Evolutionary conservation across 1,140 invertebrate species (phyloP).

Genomic region (Drosophila kanapiae): DNA sequence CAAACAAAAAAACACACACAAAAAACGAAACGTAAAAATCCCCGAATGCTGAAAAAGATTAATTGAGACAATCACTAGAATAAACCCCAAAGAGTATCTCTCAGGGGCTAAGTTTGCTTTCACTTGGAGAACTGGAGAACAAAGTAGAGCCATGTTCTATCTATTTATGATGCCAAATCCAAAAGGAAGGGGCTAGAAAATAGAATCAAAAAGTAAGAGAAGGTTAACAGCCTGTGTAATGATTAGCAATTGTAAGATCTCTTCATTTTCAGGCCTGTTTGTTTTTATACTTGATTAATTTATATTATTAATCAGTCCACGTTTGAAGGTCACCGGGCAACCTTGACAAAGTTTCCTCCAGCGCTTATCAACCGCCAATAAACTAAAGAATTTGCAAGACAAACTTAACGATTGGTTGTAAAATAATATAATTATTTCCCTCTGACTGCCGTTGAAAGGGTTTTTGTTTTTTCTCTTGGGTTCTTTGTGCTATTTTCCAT

Average conservation of each 20-base stretch:
- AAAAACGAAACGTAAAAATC: constrained; percentile 20
- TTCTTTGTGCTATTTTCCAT: background rate
- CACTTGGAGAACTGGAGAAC: background rate
- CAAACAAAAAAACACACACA: background rate
- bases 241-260: background rate
- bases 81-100: background rate
- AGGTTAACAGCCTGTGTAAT: background rate
- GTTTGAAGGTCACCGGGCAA: constrained; percentile 26
- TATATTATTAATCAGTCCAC: constrained; percentile 6
- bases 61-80: constrained; percentile 19
- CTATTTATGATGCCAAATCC: background rate
- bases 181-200: background rate
- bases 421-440: background rate
- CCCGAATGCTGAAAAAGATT: constrained; percentile 28
- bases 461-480: background rate
- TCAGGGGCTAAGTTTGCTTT: constrained; percentile 20
- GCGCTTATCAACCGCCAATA: constrained; percentile 25
- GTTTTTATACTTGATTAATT: background rate
- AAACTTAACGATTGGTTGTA: constrained; percentile 2
- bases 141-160: background rate
- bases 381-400: constrained; percentile 22
- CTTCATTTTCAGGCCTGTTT: background rate
- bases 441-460: background rate
- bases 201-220: background rate
- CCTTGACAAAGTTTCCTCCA: constrained; percentile 38